Conservation (phyloP, 2,113 vertebrate genomes). For the Manacus vitellinus region DNA sequence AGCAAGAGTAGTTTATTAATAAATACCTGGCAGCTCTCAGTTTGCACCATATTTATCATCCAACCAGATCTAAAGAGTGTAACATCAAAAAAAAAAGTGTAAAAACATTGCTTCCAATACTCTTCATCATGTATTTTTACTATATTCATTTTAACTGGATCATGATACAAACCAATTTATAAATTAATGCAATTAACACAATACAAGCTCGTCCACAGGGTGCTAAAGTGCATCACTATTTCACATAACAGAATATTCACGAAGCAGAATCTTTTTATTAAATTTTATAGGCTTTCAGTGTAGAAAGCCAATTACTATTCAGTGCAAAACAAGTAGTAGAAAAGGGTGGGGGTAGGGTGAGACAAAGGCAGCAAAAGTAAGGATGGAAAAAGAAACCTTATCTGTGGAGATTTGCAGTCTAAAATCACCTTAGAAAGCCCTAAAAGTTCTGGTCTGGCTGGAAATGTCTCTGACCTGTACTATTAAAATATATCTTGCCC, state of each 20-base stretch:
- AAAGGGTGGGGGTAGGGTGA: background rate
- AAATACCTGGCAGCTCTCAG: background rate
- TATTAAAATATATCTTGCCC: background rate
- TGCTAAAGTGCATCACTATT: background rate
- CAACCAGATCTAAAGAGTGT: background rate
- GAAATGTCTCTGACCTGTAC: background rate
- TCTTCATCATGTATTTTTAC: background rate
- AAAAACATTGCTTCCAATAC: background rate
- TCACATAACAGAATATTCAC: conserved; percentile 19
- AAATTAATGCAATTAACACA: background rate
- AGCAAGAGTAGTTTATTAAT: background rate
- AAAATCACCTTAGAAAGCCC: background rate
- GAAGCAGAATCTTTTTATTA: conserved; percentile 1
- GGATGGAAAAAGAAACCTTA: background rate
- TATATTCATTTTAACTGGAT: conserved; percentile 42
- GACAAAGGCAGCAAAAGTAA: conserved; percentile 3
- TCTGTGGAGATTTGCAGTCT: background rate
- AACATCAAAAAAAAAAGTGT: background rate
- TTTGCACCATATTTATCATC: background rate
- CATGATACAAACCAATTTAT: background rate
- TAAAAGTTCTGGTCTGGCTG: background rate
- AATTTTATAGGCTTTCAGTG: conserved; percentile 29
- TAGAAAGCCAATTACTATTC: conserved; percentile 54
- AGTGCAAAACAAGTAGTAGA: conserved; percentile 25
- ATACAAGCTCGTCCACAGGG: background rate